Evolutionary conservation across 2,797 vertebrate species (phyloP), one percentile per base, ranked within the genome.

Genomic region (Scarus forsteni): DNA sequence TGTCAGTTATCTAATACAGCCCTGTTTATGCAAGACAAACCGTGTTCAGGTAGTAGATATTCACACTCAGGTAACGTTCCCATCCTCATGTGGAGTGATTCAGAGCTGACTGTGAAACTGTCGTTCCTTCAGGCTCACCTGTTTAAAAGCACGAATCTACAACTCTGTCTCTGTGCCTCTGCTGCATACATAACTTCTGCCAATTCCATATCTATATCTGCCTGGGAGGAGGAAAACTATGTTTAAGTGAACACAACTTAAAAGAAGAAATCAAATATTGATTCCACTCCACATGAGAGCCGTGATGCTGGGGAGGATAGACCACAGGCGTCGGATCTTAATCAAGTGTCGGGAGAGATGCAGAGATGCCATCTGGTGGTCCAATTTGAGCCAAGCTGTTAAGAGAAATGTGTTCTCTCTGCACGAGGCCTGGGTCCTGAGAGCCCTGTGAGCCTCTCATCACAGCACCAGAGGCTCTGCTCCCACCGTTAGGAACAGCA

Each of bases 361-460:
- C 84, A 84, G 84, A 90, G 88, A 91, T 91, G 90, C 90, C 89
- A 90, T 90, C 90, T 92, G 89, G 83, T 91, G 88, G 88, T 85
- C 87, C 85, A 90, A 79, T 86, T 86, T 89, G 72, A 87, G 83
- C 80, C 88, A 87, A 90, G 88, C 84, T 88, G 84, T 88, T 86
- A 79, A 84, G 85, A 84, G 77, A 80, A 85, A 81, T 80, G 79
- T 85, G 81, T 81, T 83, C 60, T 80, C 80, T 73, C 79, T 81
- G 77, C 66, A 65, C 68, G 76, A 66, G 52, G 76, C 79, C 62
- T 64, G 78, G 77, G 68, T 73, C 75, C 66, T 48, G 58, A 65
- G 81, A 77, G 79, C 48, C 14, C 64, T 56, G 46, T 1, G 56
- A 80, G 82, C 74, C 77, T 84, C 82, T 84, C 76, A 79, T 82